Conservation (phyloP, 2,888 invertebrate species). For the Ochropacha duplaris region DNA sequence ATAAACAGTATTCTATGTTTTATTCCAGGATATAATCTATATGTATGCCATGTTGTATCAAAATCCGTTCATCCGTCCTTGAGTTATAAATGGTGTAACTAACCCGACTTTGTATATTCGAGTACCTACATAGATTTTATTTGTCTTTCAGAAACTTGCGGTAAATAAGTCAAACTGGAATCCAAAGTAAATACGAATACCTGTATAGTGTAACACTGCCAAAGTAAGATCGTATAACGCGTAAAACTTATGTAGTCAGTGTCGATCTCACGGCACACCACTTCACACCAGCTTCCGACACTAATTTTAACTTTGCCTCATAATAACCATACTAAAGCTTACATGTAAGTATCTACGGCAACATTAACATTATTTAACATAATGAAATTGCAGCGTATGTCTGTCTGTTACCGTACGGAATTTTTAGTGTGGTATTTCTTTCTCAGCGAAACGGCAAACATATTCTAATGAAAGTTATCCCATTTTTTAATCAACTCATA, state of each 20-base stretch:
- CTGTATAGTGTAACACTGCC: neutral
- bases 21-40: no score
- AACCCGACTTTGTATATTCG: no score
- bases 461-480: no score
- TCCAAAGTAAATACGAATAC: neutral
- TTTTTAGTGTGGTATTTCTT: neutral
- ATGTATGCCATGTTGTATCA: no score
- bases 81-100: no score
- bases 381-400: neutral
- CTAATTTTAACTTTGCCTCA: neutral
- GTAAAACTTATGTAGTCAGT: neutral
- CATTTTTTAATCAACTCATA: no score
- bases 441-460: neutral
- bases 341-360: neutral
- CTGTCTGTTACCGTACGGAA: neutral
- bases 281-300: neutral
- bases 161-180: neutral
- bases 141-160: no score
- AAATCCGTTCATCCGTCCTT: no score
- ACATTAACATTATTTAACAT: neutral
- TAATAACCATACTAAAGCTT: neutral
- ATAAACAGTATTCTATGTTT: no score
- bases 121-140: no score
- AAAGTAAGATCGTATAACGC: neutral
- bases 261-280: neutral